Conservation (phyloP, 2,113 vertebrate genomes). For the Podiceps cristatus region DNA sequence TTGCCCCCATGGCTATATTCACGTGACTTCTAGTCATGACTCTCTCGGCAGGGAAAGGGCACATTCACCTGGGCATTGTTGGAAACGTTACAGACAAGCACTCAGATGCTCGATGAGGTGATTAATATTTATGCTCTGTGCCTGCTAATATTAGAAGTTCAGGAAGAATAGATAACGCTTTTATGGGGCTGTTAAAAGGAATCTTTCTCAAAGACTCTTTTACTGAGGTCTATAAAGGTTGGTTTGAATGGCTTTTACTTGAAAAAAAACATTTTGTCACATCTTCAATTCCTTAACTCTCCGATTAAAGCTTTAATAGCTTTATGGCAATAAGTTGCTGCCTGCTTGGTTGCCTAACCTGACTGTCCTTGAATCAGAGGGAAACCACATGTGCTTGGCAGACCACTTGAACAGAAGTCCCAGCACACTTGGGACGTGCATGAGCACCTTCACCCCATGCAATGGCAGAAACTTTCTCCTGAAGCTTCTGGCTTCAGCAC, state of each 20-base stretch:
- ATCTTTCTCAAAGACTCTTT: background rate
- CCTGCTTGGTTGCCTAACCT: rapidly evolving
- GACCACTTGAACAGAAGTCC: background rate
- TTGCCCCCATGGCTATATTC: background rate
- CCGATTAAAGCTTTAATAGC: background rate
- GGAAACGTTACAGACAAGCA: background rate
- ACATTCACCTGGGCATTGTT: background rate
- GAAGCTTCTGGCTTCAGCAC: background rate
- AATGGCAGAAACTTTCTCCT: background rate
- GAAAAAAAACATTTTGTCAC: background rate
- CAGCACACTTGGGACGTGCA: rapidly evolving
- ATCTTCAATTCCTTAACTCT: background rate
- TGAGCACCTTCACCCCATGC: background rate
- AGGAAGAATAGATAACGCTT: background rate
- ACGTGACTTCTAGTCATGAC: background rate
- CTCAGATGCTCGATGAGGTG: background rate
- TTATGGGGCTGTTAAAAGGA: background rate
- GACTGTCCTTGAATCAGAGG: background rate
- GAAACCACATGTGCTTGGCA: background rate
- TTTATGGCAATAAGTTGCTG: background rate
- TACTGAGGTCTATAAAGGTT: background rate
- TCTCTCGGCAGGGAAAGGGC: background rate
- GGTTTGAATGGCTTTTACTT: background rate
- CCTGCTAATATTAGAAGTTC: background rate
- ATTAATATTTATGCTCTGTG: background rate